These are phyloP conservation scores for Montipora efflorescens DNA, from an alignment of 64 coral and sea anemone genomes.

Conservation along the genomic window DNA sequence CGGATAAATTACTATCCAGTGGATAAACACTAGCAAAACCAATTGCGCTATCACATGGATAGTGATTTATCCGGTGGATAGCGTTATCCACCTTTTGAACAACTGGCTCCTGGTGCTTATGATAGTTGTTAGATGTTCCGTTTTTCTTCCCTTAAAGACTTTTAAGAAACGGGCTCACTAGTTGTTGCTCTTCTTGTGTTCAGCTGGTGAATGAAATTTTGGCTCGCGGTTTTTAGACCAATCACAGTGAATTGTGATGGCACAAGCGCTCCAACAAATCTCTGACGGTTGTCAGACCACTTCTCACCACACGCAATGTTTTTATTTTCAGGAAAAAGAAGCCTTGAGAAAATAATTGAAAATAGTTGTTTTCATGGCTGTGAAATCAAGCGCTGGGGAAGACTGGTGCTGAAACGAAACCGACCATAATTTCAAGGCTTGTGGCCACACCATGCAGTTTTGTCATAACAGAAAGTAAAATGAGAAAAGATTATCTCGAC, in stretches of 20 bases:
- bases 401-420: neutral
- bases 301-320: neutral
- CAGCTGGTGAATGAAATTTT: neutral
- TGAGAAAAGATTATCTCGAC: no score
- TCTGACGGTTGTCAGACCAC: neutral
- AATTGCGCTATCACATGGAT: no score
- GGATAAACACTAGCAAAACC: no score
- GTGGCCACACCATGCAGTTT: neutral
- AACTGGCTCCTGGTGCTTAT: neutral
- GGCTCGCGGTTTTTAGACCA: neutral
- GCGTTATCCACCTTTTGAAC: neutral
- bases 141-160: no score
- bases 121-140: neutral
- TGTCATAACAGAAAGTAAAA: no score
- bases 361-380: neutral
- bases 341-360: neutral
- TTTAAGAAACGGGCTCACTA: no score
- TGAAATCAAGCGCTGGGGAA: neutral
- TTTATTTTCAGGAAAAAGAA: slow-evolving; percentile 52
- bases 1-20: no score
- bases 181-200: neutral
- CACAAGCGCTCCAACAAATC: no score
- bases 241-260: no score
- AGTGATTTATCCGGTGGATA: no score
- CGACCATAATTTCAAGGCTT: neutral